A percentile compares a stretch with the other conserved stretches of the same genome.
Conservation (phyloP, 2,888 invertebrate species). For the Leptothorax acervorum region DNA sequence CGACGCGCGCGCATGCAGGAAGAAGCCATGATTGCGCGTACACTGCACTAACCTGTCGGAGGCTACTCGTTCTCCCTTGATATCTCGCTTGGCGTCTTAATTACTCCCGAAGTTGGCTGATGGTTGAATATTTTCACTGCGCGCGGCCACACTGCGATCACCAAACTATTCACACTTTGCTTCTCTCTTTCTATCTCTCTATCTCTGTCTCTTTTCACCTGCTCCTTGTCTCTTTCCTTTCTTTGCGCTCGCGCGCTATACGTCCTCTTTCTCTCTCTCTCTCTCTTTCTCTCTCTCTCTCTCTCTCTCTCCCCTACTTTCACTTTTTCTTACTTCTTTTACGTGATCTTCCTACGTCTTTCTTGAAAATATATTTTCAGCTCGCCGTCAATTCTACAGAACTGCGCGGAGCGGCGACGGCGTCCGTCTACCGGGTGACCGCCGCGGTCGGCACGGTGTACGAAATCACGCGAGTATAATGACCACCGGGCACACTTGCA, state of each 20-base stretch:
- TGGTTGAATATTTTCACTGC: conserved; percentile 66
- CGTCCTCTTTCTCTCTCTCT: conserved; percentile 46
- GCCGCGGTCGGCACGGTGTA: conserved; percentile 73
- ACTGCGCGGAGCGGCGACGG: conserved; percentile 68
- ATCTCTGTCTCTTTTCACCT: conserved; percentile 28
- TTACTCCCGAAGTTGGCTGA: conserved; percentile 7
- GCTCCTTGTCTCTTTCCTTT: neutral
- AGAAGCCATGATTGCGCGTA: conserved; percentile 40
- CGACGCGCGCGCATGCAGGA: conserved; percentile 66
- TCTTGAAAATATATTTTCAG: conserved; percentile 62
- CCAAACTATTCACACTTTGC: conserved; percentile 68
- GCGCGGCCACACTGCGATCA: conserved; percentile 67
- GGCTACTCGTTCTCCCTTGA: conserved; percentile 70
- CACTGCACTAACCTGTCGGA: conserved; percentile 75
- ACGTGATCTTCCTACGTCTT: conserved; percentile 58
- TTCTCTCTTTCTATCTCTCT: neutral
- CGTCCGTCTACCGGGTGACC: conserved; percentile 66
- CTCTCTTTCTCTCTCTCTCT: conserved; percentile 21
- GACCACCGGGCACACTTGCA: conserved; percentile 16
- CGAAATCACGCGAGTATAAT: conserved; percentile 19
- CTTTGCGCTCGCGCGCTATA: conserved; percentile 17
- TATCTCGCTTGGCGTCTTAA: conserved; percentile 2
- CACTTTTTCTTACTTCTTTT: neutral
- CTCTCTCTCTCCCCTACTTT: no score
- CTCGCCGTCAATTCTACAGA: conserved; percentile 59